Conservation (phyloP, 1,140 invertebrate species). For the Euwallacea similis region DNA sequence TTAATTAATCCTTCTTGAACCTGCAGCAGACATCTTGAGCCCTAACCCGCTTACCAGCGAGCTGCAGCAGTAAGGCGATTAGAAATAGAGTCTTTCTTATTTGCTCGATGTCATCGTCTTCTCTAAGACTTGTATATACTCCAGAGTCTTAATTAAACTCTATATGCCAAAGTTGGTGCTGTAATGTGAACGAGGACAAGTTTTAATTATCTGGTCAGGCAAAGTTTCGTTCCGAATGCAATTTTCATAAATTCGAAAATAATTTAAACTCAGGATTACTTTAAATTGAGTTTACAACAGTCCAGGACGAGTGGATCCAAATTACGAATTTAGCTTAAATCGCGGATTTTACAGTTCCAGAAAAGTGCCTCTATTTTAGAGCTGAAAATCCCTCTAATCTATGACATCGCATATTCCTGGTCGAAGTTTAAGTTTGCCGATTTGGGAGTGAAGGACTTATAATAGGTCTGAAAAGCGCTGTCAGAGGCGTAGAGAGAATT, state of each 20-base stretch:
- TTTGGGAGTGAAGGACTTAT: not conserved
- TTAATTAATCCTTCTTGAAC: slow-evolving; percentile 9
- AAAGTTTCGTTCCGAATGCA: not conserved
- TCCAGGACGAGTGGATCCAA: not conserved
- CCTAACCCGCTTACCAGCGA: slow-evolving; percentile 2
- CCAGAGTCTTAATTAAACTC: not conserved
- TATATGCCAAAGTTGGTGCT: not conserved
- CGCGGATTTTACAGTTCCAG: not conserved
- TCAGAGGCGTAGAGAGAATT: no score
- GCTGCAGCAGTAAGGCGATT: slow-evolving; percentile 1
- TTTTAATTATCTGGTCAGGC: not conserved
- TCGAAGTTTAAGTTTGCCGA: not conserved
- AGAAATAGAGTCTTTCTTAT: not conserved
- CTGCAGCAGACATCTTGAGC: not conserved
- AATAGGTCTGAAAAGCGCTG: no score
- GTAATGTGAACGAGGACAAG: not conserved
- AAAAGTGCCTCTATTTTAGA: not conserved
- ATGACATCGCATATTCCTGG: not conserved
- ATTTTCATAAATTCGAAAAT: slow-evolving; percentile 4
- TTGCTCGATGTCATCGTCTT: not conserved
- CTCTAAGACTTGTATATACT: not conserved
- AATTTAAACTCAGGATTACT: slow-evolving; percentile 2
- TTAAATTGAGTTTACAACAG: slow-evolving; percentile 1
- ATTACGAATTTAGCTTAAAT: not conserved
- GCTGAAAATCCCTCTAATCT: not conserved